These are phyloP conservation scores for Thunnus maccoyii DNA, from an alignment of 2,113 vertebrate genomes.

Conservation along the genomic window DNA sequence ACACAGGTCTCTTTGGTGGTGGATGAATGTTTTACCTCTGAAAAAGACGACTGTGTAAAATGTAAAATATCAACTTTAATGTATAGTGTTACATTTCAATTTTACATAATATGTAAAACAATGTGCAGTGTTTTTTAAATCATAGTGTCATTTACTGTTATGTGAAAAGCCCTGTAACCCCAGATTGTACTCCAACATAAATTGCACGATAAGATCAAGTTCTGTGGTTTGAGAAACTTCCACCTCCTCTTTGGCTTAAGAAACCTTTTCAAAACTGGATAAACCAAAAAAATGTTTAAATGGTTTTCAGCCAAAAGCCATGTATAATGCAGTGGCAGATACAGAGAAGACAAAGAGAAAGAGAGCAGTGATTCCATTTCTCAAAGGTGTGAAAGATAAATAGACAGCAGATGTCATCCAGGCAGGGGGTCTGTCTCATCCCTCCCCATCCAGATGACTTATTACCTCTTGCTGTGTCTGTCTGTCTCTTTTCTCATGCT, in stretches of 20 bases:
- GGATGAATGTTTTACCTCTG: no score
- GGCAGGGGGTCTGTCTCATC: slow-evolving; percentile 65
- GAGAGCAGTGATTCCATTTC: slow-evolving; percentile 17
- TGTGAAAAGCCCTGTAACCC: slow-evolving; percentile 13
- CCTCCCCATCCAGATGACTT: slow-evolving; percentile 54
- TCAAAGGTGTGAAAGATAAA: slow-evolving; percentile 75
- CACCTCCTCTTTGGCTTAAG: background rate
- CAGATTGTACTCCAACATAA: slow-evolving; percentile 9
- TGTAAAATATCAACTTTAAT: no score
- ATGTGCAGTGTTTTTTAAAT: background rate
- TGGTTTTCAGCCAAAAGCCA: background rate
- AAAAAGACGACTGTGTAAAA: no score
- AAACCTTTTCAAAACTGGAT: background rate
- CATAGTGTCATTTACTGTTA: slow-evolving; percentile 4
- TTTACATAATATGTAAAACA: no score
- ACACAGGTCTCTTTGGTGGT: no score
- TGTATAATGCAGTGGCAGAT: background rate
- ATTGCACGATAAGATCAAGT: slow-evolving; percentile 16
- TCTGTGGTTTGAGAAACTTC: slow-evolving; percentile 20
- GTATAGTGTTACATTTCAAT: no score
- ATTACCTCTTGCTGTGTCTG: slow-evolving; percentile 32
- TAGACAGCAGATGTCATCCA: slow-evolving; percentile 77
- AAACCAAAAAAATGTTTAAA: background rate
- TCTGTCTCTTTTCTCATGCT: slow-evolving; percentile 24
- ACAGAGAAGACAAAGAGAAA: slow-evolving; percentile 1